A percentile compares a stretch with the other conserved stretches of the same genome.
These are phyloP conservation scores for Blastobasis adustella DNA, from an alignment of 2,888 invertebrate genomes.

Conservation along the genomic window DNA sequence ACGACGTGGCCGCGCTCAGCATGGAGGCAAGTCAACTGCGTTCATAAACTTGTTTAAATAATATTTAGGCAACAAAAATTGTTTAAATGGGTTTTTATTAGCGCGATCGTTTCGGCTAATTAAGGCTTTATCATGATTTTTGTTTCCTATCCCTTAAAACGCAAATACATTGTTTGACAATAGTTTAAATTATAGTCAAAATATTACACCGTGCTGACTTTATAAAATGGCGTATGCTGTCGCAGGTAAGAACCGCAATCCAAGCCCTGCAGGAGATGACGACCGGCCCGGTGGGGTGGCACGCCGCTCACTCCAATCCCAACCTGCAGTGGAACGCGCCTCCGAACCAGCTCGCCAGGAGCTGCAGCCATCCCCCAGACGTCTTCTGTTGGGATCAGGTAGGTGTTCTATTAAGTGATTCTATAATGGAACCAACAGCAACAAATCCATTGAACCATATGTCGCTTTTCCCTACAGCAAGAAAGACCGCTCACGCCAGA, in stretches of 20 bases:
- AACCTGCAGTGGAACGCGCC: conserved; percentile 78
- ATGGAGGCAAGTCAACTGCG: conserved; percentile 76
- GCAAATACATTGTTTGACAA: too few relatives aligned
- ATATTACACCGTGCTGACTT: too few relatives aligned
- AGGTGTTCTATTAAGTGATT: not conserved
- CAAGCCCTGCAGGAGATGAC: conserved; percentile 89
- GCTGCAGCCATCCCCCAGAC: conserved; percentile 90
- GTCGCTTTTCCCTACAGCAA: conserved; percentile 34
- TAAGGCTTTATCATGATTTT: too few relatives aligned
- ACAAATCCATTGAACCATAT: too few relatives aligned
- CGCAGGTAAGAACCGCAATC: conserved; percentile 85
- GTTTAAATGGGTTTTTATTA: too few relatives aligned
- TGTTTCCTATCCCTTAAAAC: too few relatives aligned
- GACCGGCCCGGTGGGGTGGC: conserved; percentile 78
- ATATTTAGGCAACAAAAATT: too few relatives aligned
- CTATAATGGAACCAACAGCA: too few relatives aligned
- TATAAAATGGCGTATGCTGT: too few relatives aligned
- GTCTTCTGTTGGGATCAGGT: conserved; percentile 85
- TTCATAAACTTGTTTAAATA: too few relatives aligned
- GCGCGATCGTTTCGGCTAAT: too few relatives aligned
- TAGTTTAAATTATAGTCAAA: too few relatives aligned
- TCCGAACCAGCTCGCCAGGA: conserved; percentile 79
- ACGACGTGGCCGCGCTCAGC: conserved; percentile 90
- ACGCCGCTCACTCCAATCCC: conserved; percentile 89
- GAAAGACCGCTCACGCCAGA: conserved; percentile 58